Percentiles rank a stretch among this genome's conserved stretches.
phyloP scores from a whole-genome alignment of 2,113 vertebrate genomes.

The Rhea pennata region DNA sequence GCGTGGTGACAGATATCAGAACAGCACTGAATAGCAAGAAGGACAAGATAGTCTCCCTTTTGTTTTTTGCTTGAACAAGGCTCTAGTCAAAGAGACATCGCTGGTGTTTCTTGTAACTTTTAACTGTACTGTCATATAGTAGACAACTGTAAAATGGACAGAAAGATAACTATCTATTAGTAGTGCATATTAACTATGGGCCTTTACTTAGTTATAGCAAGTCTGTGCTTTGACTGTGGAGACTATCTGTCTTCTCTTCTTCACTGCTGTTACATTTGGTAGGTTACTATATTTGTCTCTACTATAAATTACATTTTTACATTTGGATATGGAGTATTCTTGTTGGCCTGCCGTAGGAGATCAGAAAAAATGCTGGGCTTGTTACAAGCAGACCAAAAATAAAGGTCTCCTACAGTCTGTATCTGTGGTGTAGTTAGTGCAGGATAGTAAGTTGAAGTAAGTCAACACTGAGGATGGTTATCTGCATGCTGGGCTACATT shows the following conservation, averaged over 20 bases:
- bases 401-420: background rate
- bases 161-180: background rate
- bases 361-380: background rate
- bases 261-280: background rate
- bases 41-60: background rate
- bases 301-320: background rate
- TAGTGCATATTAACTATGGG: fast-evolving
- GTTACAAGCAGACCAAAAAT: background rate
- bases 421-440: background rate
- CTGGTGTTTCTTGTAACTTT: background rate
- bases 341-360: background rate
- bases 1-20: background rate
- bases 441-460: background rate
- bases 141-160: background rate
- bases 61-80: background rate
- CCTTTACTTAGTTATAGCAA: background rate
- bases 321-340: background rate
- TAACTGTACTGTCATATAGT: background rate
- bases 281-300: background rate
- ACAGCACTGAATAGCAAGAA: background rate
- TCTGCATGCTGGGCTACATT: background rate
- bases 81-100: background rate
- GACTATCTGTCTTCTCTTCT: background rate
- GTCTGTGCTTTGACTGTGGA: background rate
- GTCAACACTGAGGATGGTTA: background rate